Percentiles rank a stretch among this genome's conserved stretches.
Conservation (phyloP, 1,140 invertebrate species). For the Diprion similis region DNA sequence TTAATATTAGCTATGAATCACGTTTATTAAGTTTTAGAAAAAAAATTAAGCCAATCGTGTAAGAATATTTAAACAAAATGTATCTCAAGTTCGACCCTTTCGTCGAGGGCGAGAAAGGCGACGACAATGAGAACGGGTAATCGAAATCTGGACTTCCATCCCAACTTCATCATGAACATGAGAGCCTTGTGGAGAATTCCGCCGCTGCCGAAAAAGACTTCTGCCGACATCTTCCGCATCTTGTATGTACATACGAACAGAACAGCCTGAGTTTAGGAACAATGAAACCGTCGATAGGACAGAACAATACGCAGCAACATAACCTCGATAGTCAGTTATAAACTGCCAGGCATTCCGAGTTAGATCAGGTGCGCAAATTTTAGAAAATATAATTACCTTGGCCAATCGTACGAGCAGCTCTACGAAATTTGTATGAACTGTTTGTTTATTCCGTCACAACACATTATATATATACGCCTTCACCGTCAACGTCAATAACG, state of each 20-base stretch:
- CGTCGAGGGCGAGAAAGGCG: constrained; percentile 64
- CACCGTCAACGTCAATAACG: neutral
- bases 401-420: neutral
- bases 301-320: neutral
- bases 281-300: neutral
- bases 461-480: neutral
- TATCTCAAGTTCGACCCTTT: constrained; percentile 64
- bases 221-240: constrained; percentile 36
- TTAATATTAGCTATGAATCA: neutral
- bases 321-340: neutral
- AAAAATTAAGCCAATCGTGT: neutral
- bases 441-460: neutral
- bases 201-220: constrained; percentile 45
- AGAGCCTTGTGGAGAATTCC: constrained; percentile 49
- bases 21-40: neutral
- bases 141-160: constrained; percentile 65
- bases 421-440: neutral
- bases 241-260: neutral
- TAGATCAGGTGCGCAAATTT: neutral
- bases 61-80: constrained; percentile 41
- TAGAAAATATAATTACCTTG: neutral
- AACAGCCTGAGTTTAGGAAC: neutral
- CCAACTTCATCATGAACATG: constrained; percentile 65
- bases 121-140: constrained; percentile 66
- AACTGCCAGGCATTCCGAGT: neutral